Evolutionary conservation across 2,113 vertebrate species (phyloP).

Genomic region (Climacteris rufus): DNA sequence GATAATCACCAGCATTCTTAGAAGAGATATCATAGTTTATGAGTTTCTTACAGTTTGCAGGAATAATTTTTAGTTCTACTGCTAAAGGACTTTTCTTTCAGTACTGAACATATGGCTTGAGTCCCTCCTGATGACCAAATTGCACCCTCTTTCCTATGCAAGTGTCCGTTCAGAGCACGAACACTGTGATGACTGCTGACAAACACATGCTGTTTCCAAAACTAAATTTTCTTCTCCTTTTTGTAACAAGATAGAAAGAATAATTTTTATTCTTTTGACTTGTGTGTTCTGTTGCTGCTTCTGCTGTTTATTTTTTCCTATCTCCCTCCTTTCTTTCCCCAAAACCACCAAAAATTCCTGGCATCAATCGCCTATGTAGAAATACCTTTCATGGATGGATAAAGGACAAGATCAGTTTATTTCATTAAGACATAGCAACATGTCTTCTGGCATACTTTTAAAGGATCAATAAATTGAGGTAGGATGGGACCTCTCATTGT

Average conservation of each 20-base stretch:
- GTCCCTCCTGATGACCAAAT: background rate
- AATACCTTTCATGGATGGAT: background rate
- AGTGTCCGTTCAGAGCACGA: background rate
- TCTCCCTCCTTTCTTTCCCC: background rate
- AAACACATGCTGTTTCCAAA: background rate
- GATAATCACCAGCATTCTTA: fast-evolving
- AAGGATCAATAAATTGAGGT: constrained; percentile 13
- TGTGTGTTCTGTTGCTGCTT: background rate
- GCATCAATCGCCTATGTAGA: background rate
- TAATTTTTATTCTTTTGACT: background rate
- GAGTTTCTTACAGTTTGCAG: background rate
- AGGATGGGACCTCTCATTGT: constrained; percentile 18
- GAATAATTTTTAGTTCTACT: background rate
- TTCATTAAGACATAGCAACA: background rate
- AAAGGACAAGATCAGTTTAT: background rate
- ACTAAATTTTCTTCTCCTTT: background rate
- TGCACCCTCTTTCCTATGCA: background rate
- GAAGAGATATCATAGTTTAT: background rate
- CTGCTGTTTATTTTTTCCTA: background rate
- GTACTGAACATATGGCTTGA: background rate
- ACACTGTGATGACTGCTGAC: background rate
- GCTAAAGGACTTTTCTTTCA: background rate
- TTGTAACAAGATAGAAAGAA: background rate
- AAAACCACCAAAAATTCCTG: background rate
- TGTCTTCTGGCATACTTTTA: constrained; percentile 24